These are phyloP conservation scores for Amazona guildingii DNA, from an alignment of 2,113 vertebrate species.

Conservation along the genomic window DNA sequence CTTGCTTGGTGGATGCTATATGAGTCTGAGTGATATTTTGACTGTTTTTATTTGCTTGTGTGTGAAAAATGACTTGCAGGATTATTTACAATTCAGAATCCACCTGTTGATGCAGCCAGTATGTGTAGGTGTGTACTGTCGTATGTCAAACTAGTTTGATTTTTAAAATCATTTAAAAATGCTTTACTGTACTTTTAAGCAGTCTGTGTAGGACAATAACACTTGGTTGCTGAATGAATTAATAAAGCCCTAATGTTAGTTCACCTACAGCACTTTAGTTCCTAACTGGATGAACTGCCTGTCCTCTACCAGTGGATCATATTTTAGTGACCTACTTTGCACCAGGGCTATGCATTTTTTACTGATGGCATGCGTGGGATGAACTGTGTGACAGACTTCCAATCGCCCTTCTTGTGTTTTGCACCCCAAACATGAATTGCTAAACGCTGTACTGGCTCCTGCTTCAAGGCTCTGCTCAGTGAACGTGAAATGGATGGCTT, in stretches of 20 bases:
- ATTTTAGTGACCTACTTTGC: slow-evolving; percentile 1
- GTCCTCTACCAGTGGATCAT: slow-evolving; percentile 4
- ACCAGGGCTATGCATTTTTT: neutral
- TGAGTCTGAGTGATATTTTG: slow-evolving; percentile 70
- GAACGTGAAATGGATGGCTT: neutral
- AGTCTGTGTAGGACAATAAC: slow-evolving; percentile 52
- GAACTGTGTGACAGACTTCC: neutral
- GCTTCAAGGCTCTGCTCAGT: neutral
- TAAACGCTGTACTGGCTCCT: neutral
- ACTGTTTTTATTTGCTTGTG: slow-evolving; percentile 66
- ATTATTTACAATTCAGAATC: slow-evolving; percentile 60
- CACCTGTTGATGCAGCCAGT: slow-evolving; percentile 61
- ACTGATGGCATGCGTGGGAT: neutral
- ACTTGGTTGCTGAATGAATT: slow-evolving; percentile 55
- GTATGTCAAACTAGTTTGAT: slow-evolving; percentile 58
- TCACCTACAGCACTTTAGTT: slow-evolving; percentile 47
- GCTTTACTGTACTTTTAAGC: slow-evolving; percentile 57
- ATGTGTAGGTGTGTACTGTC: slow-evolving; percentile 59
- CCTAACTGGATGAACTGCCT: slow-evolving; percentile 61
- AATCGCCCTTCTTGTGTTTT: neutral
- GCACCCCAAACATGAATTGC: neutral
- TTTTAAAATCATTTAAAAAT: slow-evolving; percentile 62
- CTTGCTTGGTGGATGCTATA: slow-evolving; percentile 65
- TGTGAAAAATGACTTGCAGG: slow-evolving; percentile 60
- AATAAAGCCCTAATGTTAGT: slow-evolving; percentile 63